Percentiles rank a stretch among this genome's conserved stretches.
Evolutionary conservation across 2,888 invertebrate species (phyloP).

Genomic region (Eristalis intricaria): DNA sequence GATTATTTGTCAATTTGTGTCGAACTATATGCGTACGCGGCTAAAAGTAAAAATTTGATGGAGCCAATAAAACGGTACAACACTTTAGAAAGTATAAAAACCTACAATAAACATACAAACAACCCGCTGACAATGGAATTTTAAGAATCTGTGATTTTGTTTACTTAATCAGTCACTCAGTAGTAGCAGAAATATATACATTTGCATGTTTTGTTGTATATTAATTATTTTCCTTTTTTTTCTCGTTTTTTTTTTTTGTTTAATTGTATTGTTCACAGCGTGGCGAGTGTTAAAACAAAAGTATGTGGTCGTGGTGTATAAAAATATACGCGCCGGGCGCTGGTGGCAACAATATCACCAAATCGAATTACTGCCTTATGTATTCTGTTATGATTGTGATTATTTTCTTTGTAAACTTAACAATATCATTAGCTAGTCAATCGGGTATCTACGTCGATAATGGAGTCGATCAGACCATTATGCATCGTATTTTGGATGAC

Average conservation of each 20-base stretch:
- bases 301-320: slow-evolving; percentile 52
- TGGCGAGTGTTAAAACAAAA: slow-evolving; percentile 27
- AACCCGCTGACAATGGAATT: slow-evolving; percentile 64
- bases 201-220: slow-evolving; percentile 6
- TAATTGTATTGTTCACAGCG: slow-evolving; percentile 45
- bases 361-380: slow-evolving; percentile 47
- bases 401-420: slow-evolving; percentile 60
- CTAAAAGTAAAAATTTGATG: slow-evolving; percentile 51
- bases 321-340: slow-evolving; percentile 37
- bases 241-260: slow-evolving; percentile 31
- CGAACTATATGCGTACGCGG: slow-evolving; percentile 32
- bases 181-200: slow-evolving; percentile 42
- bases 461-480: slow-evolving; percentile 91
- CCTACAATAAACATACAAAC: slow-evolving; percentile 54
- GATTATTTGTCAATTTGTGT: slow-evolving; percentile 43
- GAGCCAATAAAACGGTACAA: slow-evolving; percentile 47
- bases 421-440: slow-evolving; percentile 77
- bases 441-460: slow-evolving; percentile 94
- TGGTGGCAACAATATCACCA: slow-evolving; percentile 33
- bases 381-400: slow-evolving; percentile 64
- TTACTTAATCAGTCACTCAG: slow-evolving; percentile 60
- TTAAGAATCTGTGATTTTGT: slow-evolving; percentile 65
- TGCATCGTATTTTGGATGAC: slow-evolving; percentile 88
- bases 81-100: slow-evolving; percentile 43
- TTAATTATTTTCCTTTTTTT: slow-evolving; percentile 4